Evolutionary conservation across 2,113 vertebrate species (phyloP), one percentile per base, ranked within the genome.

Genomic region (Grammomys surdaster): DNA sequence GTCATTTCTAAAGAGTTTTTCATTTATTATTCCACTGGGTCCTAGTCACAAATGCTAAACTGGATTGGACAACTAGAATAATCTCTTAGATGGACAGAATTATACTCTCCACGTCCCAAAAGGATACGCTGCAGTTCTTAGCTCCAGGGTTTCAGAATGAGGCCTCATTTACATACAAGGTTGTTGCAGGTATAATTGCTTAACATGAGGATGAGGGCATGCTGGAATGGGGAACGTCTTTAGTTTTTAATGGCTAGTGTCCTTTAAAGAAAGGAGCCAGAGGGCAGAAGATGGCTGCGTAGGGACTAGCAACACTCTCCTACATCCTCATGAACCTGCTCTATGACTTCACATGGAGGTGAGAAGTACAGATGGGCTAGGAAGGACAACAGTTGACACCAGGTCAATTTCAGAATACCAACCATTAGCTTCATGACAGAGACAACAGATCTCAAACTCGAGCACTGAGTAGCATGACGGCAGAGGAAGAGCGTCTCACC

Each of bases 1-100:
- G 17, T 87, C 26, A 89, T 95, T 85, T 76, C 89, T 60, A 91
- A 89, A 73, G 73, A 84, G 13, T 67, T 95, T 95, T 92, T 92
- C 51, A 82, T 77, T 58, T 56, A 36, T 69, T 89, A n/a, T 31
- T 20, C 22, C 69, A 58, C 43, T 16, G 51, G 70, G 56, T 94
- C 26, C 22, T n/a, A 31, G 33, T 94, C 92, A 54, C 60, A 80
- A 91, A 80, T 73, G 28, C 80, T 78, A 60, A 94, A 12, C 7
- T 91, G 16, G 33, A 56, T 70, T 54, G 77, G n/a, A 76, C 2
- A 91, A 63, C 13, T 75, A 26, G 31, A 73, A 82, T 75, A 46
- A 46, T 85, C 19, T 51, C n/a, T 86, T 28, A 48, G 85, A 20
- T 51, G 60, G 7, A 20, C 76, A 82, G 60, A 82, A 69, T 88